phyloP scores from a whole-genome alignment of 2,113 vertebrate genomes.

The Bujurquina vittata region DNA sequence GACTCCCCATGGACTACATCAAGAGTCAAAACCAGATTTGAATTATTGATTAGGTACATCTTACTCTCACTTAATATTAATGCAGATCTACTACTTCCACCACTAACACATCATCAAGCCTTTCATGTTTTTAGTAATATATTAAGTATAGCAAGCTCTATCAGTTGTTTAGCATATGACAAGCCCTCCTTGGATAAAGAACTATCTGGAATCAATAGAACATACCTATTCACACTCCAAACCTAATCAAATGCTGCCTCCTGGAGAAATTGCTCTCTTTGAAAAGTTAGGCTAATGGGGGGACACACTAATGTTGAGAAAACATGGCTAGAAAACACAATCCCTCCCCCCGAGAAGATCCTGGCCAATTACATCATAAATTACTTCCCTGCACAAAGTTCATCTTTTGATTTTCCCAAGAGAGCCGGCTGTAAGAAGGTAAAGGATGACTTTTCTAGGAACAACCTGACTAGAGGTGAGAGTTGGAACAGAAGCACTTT shows the following conservation, averaged over 20 bases:
- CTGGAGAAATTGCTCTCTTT: slow-evolving; percentile 67
- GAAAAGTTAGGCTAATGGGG: slow-evolving; percentile 66
- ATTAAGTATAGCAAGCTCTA: slow-evolving; percentile 16
- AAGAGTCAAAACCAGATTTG: slow-evolving; percentile 21
- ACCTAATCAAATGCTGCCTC: slow-evolving; percentile 72
- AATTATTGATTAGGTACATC: slow-evolving; percentile 51
- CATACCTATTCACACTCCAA: slow-evolving; percentile 54
- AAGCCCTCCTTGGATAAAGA: slow-evolving; percentile 20
- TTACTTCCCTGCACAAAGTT: slow-evolving; percentile 72
- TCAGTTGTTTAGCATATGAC: slow-evolving; percentile 2
- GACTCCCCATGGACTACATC: slow-evolving; percentile 13
- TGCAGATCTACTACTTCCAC: slow-evolving; percentile 2
- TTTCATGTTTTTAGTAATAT: slow-evolving; percentile 14
- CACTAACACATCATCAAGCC: background rate
- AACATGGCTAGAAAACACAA: slow-evolving; percentile 65
- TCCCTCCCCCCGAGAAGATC: slow-evolving; percentile 49
- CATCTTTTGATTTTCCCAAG: slow-evolving; percentile 60
- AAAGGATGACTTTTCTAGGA: slow-evolving; percentile 66
- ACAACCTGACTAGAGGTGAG: slow-evolving; percentile 73
- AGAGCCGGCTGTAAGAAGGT: slow-evolving; percentile 56
- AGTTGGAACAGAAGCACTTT: slow-evolving; percentile 75
- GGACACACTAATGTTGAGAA: slow-evolving; percentile 68
- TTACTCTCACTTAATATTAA: slow-evolving; percentile 37
- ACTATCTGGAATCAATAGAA: slow-evolving; percentile 63
- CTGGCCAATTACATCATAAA: slow-evolving; percentile 71